Evolutionary conservation across 2,888 invertebrate species (phyloP), one percentile per base, ranked within the genome.

Genomic region (Morpho deidamia): DNA sequence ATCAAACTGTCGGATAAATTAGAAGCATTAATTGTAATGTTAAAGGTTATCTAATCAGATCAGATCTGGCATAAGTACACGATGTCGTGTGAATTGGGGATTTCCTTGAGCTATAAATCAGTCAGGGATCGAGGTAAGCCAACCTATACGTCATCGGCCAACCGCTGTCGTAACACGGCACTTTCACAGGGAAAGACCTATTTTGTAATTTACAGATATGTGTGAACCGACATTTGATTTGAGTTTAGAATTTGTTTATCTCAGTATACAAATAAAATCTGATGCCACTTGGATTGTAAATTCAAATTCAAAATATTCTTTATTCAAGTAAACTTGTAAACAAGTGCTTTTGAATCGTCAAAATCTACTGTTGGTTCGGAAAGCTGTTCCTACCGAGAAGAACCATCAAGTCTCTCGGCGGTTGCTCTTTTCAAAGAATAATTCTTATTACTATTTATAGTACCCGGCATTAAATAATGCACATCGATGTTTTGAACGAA

Each of bases 101-200:
- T 88, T 84, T 84, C 79, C 83, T 75, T 74, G 68, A 69, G 74
- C 80, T 70, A 83, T 89, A 88, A 88, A 89, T 89, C 87, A 87
- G 84, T 82, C 83, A 78, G 81, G 81, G 81, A 76, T 77, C 72
- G 72, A 68, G 74, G 78, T 83, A 84, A 87, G 82, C 85, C 78
- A 67, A 69, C 78, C 83, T 71, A 86, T 87, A 82, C 78, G 83
- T 87, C 80, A 84, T 76, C 64, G 67, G 66, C 65, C 66, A 70
- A 75, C 81, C 77, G 76, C 72, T 74, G 78, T 76, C 79, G 70
- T 69, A 67, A 65, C 67, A 67, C 67, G 68, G 71, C 72, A 64
- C 64, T 69, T 66, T 57, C 53, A 56, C 55, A 53, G 53, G 53
- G 60, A 64, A 63, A 59, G 55, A 51, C 51, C 57, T 55, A 53